phyloP scores from a whole-genome alignment of 2,113 vertebrate species.

The Strigops habroptila region DNA sequence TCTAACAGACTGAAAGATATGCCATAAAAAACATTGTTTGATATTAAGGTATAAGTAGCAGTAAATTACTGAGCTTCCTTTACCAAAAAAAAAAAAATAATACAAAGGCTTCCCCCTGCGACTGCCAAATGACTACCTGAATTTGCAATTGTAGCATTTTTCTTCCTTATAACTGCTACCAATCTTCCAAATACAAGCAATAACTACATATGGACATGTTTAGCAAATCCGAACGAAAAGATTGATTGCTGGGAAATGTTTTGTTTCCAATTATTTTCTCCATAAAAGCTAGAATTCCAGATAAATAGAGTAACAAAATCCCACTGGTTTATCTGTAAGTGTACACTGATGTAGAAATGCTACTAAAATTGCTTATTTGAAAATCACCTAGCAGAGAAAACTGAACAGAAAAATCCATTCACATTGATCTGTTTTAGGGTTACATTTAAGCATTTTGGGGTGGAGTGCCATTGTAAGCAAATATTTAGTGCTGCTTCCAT shows the following conservation, averaged over 20 bases:
- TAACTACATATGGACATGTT: slow-evolving; percentile 23
- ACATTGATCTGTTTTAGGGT: neutral
- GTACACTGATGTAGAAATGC: neutral
- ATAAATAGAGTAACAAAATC: slow-evolving; percentile 1
- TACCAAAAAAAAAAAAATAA: neutral
- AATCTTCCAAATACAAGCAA: slow-evolving; percentile 7
- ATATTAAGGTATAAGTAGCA: neutral
- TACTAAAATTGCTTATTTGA: slow-evolving; percentile 12
- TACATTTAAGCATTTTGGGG: neutral
- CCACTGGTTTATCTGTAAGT: slow-evolving; percentile 7
- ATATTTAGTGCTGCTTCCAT: neutral
- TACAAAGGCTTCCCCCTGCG: neutral
- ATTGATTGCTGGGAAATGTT: slow-evolving; percentile 31
- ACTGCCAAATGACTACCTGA: slow-evolving; percentile 23
- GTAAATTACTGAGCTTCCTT: neutral
- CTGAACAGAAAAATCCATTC: neutral
- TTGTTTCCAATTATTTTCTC: slow-evolving; percentile 36
- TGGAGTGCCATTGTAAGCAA: neutral
- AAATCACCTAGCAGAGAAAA: slow-evolving; percentile 38
- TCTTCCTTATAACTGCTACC: slow-evolving; percentile 27
- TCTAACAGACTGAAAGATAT: neutral
- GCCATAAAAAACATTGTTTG: neutral
- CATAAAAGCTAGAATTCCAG: neutral
- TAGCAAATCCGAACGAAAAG: slow-evolving; percentile 34
- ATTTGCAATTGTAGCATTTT: neutral